Evolutionary conservation across 2,113 vertebrate species (phyloP).

Genomic region (Corythornis madagascariensis): DNA sequence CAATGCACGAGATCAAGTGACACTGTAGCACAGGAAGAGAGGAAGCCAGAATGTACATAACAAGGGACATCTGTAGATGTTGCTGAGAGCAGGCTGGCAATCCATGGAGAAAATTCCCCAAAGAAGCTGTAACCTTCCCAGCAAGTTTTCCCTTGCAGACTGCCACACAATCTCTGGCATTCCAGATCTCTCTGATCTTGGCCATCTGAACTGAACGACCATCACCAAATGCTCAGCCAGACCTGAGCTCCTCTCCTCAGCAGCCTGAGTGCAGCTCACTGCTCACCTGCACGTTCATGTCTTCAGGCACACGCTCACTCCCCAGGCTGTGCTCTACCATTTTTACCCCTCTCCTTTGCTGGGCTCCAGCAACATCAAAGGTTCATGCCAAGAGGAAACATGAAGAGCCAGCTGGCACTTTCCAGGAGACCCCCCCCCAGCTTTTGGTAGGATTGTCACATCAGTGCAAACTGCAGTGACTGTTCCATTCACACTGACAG

Average conservation of each 20-base stretch:
- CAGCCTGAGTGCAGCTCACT: not conserved
- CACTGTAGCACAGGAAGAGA: not conserved
- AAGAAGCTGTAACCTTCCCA: not conserved
- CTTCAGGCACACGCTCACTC: not conserved
- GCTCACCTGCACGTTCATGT: not conserved
- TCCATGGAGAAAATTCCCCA: not conserved
- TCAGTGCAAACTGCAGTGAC: not conserved
- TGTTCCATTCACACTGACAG: not conserved
- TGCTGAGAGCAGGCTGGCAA: not conserved
- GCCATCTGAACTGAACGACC: not conserved
- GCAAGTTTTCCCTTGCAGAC: not conserved
- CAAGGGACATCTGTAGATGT: not conserved
- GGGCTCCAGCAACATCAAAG: not conserved
- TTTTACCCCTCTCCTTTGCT: not conserved
- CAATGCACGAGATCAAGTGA: not conserved
- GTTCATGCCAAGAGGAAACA: not conserved
- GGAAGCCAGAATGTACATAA: not conserved
- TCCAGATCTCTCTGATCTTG: not conserved
- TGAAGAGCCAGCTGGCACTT: not conserved
- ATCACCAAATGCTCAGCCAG: not conserved
- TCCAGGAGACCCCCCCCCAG: not conserved
- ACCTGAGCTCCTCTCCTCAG: not conserved
- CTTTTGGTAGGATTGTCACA: not conserved
- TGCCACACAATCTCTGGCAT: not conserved
- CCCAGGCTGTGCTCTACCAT: not conserved